phyloP scores from a whole-genome alignment of 1,140 invertebrate species.

The Pentalonia nigronervosa region DNA sequence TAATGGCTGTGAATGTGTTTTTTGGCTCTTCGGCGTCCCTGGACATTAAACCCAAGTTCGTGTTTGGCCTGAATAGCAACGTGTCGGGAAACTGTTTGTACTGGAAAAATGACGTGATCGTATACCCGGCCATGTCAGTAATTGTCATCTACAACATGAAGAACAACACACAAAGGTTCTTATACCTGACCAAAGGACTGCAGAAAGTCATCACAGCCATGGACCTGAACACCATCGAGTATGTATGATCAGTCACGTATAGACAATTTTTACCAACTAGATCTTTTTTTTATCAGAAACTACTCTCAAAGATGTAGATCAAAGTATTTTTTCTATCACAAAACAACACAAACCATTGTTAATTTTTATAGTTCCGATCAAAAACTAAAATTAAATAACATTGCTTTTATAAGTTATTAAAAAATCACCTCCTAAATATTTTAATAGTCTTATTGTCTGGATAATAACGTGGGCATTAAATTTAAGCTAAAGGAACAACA shows the following conservation, averaged over 20 bases:
- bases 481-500: no score
- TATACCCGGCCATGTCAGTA: slow-evolving; percentile 74
- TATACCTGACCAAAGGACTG: slow-evolving; percentile 65
- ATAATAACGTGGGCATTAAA: no score
- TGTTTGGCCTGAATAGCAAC: slow-evolving; percentile 70
- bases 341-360: background rate
- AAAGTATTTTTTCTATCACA: no score
- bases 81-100: slow-evolving; percentile 72
- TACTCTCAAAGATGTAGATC: no score
- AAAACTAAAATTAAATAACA: background rate
- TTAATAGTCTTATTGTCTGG: no score
- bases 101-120: slow-evolving; percentile 72
- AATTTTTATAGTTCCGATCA: background rate
- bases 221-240: slow-evolving; percentile 73
- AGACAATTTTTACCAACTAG: no score
- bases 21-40: slow-evolving; percentile 61
- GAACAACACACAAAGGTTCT: slow-evolving; percentile 64
- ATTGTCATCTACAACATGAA: slow-evolving; percentile 71
- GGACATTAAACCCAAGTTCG: slow-evolving; percentile 65
- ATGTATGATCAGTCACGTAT: slow-evolving; percentile 40
- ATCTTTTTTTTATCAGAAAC: no score
- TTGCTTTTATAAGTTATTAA: no score
- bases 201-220: slow-evolving; percentile 67
- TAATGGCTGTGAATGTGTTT: background rate
- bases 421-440: no score